A percentile compares a stretch with the other conserved stretches of the same genome.
Evolutionary conservation across 2,797 vertebrate genomes (phyloP).

Genomic region (Zalophus californianus): DNA sequence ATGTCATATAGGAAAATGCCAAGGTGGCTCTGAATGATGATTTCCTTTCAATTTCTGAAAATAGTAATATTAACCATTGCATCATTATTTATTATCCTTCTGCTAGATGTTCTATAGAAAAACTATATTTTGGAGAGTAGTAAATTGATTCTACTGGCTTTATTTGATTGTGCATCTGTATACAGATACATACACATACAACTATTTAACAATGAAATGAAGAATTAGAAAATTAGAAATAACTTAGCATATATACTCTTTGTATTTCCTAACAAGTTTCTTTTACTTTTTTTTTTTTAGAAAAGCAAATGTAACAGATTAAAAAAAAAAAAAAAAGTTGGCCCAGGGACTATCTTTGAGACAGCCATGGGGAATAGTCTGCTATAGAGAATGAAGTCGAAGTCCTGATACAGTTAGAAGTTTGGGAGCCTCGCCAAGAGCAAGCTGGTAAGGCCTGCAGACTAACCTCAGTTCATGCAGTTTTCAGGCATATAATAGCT

Average conservation of each 20-base stretch:
- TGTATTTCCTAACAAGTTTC: conserved; percentile 34
- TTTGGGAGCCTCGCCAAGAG: conserved; percentile 54
- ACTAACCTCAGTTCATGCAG: background rate
- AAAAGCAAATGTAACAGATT: conserved; percentile 54
- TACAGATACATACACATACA: background rate
- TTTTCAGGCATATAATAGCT: background rate
- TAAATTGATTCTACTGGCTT: background rate
- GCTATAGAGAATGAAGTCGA: conserved; percentile 13
- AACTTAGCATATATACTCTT: background rate
- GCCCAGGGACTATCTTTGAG: conserved; percentile 1
- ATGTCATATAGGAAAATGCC: conserved; percentile 79
- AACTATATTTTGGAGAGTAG: conserved; percentile 57
- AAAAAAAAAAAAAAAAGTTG: background rate
- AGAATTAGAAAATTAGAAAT: conserved; percentile 15
- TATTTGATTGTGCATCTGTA: background rate
- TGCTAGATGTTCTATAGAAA: conserved; percentile 62
- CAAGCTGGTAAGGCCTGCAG: conserved; percentile 16
- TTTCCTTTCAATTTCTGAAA: conserved; percentile 78
- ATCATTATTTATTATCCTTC: conserved; percentile 72
- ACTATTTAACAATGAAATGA: conserved; percentile 7
- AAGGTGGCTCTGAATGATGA: conserved; percentile 70
- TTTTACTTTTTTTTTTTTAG: conserved; percentile 15
- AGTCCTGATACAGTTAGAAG: background rate
- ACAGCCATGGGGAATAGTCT: background rate
- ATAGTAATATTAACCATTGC: conserved; percentile 65